phyloP scores from a whole-genome alignment of 1,140 invertebrate genomes.

The Leptoteleia sp. region DNA sequence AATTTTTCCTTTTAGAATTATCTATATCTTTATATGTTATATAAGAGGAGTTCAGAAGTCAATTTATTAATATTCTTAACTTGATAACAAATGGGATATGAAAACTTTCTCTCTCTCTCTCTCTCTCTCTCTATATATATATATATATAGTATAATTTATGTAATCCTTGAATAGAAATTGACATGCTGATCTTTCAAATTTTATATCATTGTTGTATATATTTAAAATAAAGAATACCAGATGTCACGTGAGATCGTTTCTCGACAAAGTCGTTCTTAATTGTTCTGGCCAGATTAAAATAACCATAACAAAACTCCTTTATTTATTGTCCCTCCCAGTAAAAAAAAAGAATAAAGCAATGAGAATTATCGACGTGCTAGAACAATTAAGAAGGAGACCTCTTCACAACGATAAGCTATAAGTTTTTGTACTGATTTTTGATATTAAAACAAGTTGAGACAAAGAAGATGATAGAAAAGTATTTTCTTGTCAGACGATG shows the following conservation, averaged over 20 bases:
- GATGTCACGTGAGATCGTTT: slow-evolving; percentile 8
- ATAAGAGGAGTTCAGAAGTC: too few species aligned
- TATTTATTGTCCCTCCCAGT: slow-evolving; percentile 23
- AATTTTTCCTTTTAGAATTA: too few species aligned
- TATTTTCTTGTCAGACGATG: slow-evolving; percentile 39
- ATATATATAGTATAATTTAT: too few species aligned
- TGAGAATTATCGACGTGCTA: not conserved
- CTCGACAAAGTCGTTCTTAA: not conserved
- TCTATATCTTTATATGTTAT: too few species aligned
- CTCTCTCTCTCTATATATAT: too few species aligned
- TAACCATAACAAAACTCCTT: not conserved
- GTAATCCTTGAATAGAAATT: too few species aligned
- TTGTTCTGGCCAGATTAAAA: not conserved
- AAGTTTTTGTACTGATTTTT: slow-evolving; percentile 52
- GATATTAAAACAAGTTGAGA: slow-evolving; percentile 18
- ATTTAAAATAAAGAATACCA: not conserved
- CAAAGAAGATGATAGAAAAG: slow-evolving; percentile 24
- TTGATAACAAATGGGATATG: too few species aligned
- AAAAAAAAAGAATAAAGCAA: too few species aligned
- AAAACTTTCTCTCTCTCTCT: too few species aligned
- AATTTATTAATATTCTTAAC: too few species aligned
- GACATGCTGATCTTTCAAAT: too few species aligned
- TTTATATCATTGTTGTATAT: too few species aligned
- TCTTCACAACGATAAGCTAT: slow-evolving; percentile 18
- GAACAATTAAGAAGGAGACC: slow-evolving; percentile 14